Conservation (phyloP, 2,113 vertebrate genomes). For the Rutilus rutilus region DNA sequence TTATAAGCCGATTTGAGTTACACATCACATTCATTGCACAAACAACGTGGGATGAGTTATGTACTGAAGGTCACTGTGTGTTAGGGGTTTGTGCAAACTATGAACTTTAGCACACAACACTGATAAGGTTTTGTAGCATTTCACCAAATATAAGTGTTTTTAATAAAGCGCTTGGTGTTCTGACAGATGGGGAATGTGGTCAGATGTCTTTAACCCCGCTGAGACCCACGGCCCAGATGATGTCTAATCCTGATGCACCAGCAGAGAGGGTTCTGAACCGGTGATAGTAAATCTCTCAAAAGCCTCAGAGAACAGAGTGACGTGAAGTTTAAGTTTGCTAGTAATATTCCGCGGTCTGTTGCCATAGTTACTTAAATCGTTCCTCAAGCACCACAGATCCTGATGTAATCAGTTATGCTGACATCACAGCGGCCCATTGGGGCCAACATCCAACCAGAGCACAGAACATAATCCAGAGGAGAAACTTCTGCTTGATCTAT, state of each 20-base stretch:
- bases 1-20: not conserved
- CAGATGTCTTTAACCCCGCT: not conserved
- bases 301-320: slow-evolving; percentile 11
- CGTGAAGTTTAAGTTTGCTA: slow-evolving; percentile 34
- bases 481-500: not conserved
- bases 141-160: too few species aligned
- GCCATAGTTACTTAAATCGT: slow-evolving; percentile 40
- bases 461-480: slow-evolving; percentile 2
- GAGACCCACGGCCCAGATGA: not conserved
- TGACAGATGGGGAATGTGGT: slow-evolving; percentile 34
- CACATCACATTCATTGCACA: not conserved
- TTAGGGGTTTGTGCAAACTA: not conserved
- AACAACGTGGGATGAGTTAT: not conserved
- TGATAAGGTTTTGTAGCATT: not conserved
- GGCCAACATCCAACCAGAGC: not conserved
- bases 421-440: slow-evolving; percentile 24
- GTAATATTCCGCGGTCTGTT: slow-evolving; percentile 22
- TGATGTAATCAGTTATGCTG: slow-evolving; percentile 39
- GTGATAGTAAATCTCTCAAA: not conserved
- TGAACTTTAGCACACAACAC: not conserved
- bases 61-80: not conserved
- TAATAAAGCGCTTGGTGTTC: not conserved
- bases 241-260: slow-evolving; percentile 1
- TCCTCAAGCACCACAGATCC: slow-evolving; percentile 39
- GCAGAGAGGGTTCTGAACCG: not conserved